Evolutionary conservation across 2,888 invertebrate species (phyloP).

Genomic region (Diaphora mendica): DNA sequence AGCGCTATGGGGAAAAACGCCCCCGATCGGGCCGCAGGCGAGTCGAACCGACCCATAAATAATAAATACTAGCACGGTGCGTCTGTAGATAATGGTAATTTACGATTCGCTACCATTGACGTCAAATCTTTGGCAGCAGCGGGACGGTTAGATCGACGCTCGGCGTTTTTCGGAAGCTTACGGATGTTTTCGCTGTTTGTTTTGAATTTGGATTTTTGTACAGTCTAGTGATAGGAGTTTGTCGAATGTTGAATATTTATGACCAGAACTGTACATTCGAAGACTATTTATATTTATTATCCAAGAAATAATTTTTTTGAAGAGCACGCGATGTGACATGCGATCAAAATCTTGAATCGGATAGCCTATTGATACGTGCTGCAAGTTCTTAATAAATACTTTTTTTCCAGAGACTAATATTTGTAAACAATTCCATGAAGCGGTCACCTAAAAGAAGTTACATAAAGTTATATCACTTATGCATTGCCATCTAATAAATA

Average conservation of each 20-base stretch:
- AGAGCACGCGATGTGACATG: too few species aligned
- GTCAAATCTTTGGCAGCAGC: constrained; percentile 81
- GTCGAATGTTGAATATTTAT: constrained; percentile 2
- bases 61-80: constrained; percentile 84
- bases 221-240: constrained; percentile 19
- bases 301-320: neutral
- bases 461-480: too few species aligned
- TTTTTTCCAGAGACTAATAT: too few species aligned
- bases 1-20: constrained; percentile 73
- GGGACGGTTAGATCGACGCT: constrained; percentile 72
- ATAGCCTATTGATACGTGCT: neutral
- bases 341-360: neutral
- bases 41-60: constrained; percentile 84
- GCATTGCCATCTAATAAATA: neutral
- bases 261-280: neutral
- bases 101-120: constrained; percentile 79
- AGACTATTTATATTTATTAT: neutral
- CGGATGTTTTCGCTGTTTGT: constrained; percentile 42
- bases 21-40: constrained; percentile 75
- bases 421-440: too few species aligned
- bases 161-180: constrained; percentile 56
- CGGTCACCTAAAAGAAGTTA: neutral
- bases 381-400: too few species aligned
- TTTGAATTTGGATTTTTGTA: constrained; percentile 36
- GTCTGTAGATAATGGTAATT: constrained; percentile 87